Evolutionary conservation across 2,797 vertebrate species (phyloP).

Genomic region (Pachyuromys duprasi): DNA sequence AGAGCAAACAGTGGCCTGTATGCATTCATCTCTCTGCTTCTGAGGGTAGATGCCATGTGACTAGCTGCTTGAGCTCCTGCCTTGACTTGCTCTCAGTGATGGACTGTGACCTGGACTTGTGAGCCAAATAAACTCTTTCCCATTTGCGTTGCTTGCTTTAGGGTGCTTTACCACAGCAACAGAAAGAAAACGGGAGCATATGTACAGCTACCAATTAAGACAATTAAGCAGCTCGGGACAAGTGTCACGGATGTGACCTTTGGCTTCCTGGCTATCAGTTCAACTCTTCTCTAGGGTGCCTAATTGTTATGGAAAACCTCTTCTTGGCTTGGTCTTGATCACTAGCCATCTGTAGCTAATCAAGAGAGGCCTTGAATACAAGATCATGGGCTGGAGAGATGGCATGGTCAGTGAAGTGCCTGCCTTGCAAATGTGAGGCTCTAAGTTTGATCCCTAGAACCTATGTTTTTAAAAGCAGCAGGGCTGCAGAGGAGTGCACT

Average conservation of each 20-base stretch:
- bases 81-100: not conserved
- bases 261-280: not conserved
- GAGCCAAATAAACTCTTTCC: not conserved
- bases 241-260: not conserved
- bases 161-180: not conserved
- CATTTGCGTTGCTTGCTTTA: no score
- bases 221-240: no score
- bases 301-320: not conserved
- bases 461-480: no score
- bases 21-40: not conserved
- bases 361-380: not conserved
- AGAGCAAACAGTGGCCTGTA: not conserved
- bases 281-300: not conserved
- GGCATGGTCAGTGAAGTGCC: accelerated
- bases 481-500: not conserved
- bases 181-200: not conserved
- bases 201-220: no score
- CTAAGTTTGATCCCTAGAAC: not conserved
- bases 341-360: not conserved
- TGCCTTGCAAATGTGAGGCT: not conserved
- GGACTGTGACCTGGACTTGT: no score
- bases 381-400: not conserved
- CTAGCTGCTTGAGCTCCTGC: not conserved
- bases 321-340: not conserved
- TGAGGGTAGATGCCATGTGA: not conserved